Evolutionary conservation across 1,140 invertebrate genomes (phyloP), one percentile per base, ranked within the genome.

Genomic region (Atta cephalotes): DNA sequence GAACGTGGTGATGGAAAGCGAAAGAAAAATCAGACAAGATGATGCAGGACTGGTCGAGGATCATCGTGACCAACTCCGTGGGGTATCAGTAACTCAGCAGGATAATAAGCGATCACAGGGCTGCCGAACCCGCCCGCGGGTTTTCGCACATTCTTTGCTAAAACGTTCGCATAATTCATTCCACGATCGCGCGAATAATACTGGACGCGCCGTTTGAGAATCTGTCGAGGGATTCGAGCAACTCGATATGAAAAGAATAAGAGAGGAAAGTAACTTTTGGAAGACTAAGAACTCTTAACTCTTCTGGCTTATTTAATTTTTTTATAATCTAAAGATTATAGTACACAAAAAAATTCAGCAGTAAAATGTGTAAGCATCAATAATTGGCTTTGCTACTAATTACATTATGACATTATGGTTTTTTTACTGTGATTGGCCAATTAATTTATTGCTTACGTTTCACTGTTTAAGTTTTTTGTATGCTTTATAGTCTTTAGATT

Each of bases 1-100:
- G 39, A 84, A 63, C 21, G 58, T 28, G 71, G 45, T 28, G 74
- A 49, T 66, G 82, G 31, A 79, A 85, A 85, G 74, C 58, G 49
- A 53, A n/a, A 45, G 82, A 76, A 79, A 85, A 79, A 56, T 79
- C 72, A 14, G 58, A 65, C 39, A 35, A 65, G 35, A 58, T 85
- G 60, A 77, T 79, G 74, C 62, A 77, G 31, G 76, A 65, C 63
- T 31, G 51, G 60, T n/a, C 49, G 39, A 35, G 39, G 80, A 74
- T 84, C 56, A 60, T 74, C 56, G 80, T 62, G 68, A 74, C n/a
- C 56, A 14, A 84, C 18, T 62, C 31, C 39, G 80, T 56, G 51
- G 45, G 65, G 31, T 31, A 82, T 21, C 35, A 25, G 25, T 25
- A 25, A 25, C 25, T 25, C 25, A 25, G 79, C 18, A 18, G 18